Evolutionary conservation across 1,140 invertebrate species (phyloP).

Genomic region (Sminthurinus signatus): DNA sequence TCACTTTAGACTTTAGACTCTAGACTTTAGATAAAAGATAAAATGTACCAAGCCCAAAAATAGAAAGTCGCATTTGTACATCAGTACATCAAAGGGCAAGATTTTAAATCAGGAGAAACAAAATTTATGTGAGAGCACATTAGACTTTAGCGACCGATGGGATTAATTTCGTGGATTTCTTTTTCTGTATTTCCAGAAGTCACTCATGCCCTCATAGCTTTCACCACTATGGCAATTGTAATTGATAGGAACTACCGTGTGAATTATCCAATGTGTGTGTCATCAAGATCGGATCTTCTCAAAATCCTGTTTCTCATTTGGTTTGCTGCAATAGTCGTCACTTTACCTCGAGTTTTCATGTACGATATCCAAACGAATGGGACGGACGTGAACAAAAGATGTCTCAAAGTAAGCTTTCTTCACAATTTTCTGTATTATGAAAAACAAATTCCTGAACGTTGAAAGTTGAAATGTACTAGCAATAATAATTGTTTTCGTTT

Average conservation of each 20-base stretch:
- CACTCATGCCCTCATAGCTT: slow-evolving; percentile 2
- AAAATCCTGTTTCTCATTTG: not conserved
- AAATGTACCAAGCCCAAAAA: not conserved
- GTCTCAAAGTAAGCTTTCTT: not conserved
- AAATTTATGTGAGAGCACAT: not conserved
- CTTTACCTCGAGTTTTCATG: not conserved
- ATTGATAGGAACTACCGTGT: slow-evolving; percentile 6
- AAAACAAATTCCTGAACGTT: not conserved
- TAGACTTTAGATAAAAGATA: not conserved
- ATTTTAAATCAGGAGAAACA: too few relatives aligned
- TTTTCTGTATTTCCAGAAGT: not conserved
- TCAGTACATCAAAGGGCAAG: too few relatives aligned
- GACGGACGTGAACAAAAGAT: too few relatives aligned
- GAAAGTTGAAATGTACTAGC: not conserved
- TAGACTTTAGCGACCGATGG: not conserved
- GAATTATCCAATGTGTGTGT: not conserved
- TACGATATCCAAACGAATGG: not conserved
- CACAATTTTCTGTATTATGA: not conserved
- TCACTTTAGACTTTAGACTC: too few relatives aligned
- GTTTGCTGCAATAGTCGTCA: not conserved
- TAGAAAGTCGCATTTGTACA: not conserved
- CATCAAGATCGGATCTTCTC: not conserved
- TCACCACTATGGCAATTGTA: slow-evolving; percentile 9
- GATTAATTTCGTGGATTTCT: not conserved
- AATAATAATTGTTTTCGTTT: too few relatives aligned